Conservation (phyloP, 2,888 invertebrate species). For the Allolobophora icterica region DNA sequence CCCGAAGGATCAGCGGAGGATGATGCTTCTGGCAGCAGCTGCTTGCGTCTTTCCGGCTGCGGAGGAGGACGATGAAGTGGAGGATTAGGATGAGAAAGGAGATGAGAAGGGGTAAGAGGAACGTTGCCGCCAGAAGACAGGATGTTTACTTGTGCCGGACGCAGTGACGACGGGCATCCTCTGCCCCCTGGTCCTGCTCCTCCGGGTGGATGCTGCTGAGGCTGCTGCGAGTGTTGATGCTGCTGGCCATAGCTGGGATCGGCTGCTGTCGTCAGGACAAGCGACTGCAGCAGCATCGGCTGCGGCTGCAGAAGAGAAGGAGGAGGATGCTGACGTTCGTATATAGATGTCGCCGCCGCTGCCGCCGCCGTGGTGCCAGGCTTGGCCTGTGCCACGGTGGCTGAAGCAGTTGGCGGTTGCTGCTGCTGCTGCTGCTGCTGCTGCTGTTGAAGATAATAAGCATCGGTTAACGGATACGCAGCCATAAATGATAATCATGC, state of each 20-base stretch:
- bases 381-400: constrained; percentile 1
- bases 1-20: neutral
- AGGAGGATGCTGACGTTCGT: neutral
- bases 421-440: neutral
- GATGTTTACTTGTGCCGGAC: constrained; percentile 17
- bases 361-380: neutral
- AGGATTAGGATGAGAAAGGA: neutral
- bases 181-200: neutral
- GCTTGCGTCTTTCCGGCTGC: neutral
- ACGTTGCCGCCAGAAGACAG: neutral
- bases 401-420: neutral
- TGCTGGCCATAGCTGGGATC: constrained; percentile 11
- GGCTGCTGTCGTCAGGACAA: constrained; percentile 17
- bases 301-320: neutral
- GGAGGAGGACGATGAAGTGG: neutral
- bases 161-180: constrained; percentile 9
- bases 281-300: constrained; percentile 17
- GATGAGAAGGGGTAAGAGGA: neutral
- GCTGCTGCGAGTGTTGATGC: neutral
- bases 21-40: neutral
- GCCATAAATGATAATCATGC: constrained; percentile 19
- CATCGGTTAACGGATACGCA: constrained; percentile 21
- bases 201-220: neutral
- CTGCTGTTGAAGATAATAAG: neutral
- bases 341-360: neutral